Percentiles rank a stretch among this genome's conserved stretches.
Conservation (phyloP, 1,140 invertebrate species). For the Ceratosolen solmsi region DNA sequence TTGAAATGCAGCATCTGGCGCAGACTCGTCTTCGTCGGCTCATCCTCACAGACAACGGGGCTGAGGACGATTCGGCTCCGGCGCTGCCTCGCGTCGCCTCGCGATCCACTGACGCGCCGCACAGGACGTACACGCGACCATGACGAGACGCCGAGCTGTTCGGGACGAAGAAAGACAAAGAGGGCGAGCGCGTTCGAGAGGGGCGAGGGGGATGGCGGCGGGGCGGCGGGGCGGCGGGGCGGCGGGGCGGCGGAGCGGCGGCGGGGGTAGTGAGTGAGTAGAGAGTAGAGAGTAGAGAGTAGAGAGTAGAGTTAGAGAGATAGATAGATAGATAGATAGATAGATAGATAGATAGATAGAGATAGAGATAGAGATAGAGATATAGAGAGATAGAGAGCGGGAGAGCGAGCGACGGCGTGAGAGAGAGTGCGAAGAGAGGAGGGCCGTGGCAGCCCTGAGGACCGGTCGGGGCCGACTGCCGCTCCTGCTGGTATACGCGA, state of each 20-base stretch:
- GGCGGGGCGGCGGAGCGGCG: too few species aligned
- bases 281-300: too few species aligned
- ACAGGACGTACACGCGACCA: constrained; percentile 1
- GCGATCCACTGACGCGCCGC: constrained; percentile 1
- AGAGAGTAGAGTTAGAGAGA: too few species aligned
- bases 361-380: neutral
- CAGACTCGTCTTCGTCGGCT: neutral
- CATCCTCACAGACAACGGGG: neutral
- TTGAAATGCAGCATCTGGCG: neutral
- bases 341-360: neutral
- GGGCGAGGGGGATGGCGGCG: too few species aligned
- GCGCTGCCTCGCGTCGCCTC: neutral
- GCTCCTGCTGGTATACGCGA: constrained; percentile 23
- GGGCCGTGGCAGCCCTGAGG: constrained; percentile 47
- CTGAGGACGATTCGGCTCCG: neutral
- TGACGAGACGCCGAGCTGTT: neutral
- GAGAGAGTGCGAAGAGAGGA: neutral
- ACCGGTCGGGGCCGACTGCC: constrained; percentile 62
- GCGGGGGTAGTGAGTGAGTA: too few species aligned
- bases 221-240: too few species aligned
- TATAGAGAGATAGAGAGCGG: neutral
- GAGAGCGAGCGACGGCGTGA: constrained; percentile 2
- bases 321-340: neutral
- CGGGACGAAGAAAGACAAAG: neutral
- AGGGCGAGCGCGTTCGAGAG: constrained; percentile 1